A percentile compares a stretch with the other conserved stretches of the same genome.
These are phyloP conservation scores for Heliconius aoede DNA, from an alignment of 2,888 invertebrate species.

Conservation along the genomic window DNA sequence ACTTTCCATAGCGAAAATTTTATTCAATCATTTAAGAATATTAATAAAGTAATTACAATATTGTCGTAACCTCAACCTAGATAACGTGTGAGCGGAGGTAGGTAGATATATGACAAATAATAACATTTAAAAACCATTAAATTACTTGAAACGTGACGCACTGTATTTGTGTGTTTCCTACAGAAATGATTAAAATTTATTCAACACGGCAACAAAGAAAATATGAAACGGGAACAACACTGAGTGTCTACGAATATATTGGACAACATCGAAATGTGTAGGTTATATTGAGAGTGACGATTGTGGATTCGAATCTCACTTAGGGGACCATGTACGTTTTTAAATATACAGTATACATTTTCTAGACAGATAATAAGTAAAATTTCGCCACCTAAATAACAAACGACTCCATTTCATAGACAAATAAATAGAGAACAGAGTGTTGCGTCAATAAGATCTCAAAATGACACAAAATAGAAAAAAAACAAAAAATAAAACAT, in stretches of 20 bases:
- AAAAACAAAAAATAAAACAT: slow-evolving; percentile 26
- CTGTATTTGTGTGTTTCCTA: slow-evolving; percentile 8
- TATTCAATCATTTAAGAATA: neutral
- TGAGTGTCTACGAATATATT: neutral
- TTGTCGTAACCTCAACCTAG: slow-evolving; percentile 24
- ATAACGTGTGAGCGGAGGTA: slow-evolving; percentile 8
- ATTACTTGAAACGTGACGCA: slow-evolving; percentile 25
- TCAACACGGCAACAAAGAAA: neutral
- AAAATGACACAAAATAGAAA: neutral
- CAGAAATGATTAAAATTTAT: slow-evolving; percentile 4
- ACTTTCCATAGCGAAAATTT: slow-evolving; percentile 15
- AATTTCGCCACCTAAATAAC: too few relatives aligned
- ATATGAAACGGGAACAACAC: slow-evolving; percentile 5
- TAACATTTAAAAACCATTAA: slow-evolving; percentile 24
- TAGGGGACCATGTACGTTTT: neutral
- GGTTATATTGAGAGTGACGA: neutral
- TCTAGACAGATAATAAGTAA: too few relatives aligned
- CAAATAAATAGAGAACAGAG: neutral
- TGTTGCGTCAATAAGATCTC: neutral
- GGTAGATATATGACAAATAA: slow-evolving; percentile 7
- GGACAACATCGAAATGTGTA: neutral
- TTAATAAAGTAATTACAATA: slow-evolving; percentile 16
- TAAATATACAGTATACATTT: neutral
- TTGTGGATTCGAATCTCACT: neutral
- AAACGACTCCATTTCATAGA: too few relatives aligned